Conservation (phyloP, 1,140 invertebrate species). For the Batillaria attramentaria region DNA sequence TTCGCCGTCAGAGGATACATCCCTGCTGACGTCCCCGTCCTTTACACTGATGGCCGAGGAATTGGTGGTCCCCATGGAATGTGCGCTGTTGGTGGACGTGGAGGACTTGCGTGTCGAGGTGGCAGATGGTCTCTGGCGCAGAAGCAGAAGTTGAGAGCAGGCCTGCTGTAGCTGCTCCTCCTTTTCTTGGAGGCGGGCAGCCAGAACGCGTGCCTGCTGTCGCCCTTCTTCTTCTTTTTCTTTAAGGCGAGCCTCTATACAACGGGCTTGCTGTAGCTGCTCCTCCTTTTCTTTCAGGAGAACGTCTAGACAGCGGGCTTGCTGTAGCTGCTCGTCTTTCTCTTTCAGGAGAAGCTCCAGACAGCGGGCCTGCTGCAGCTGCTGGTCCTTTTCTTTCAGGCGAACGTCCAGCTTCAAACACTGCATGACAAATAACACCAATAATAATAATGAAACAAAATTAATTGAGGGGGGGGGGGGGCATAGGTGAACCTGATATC, state of each 20-base stretch:
- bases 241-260: no score
- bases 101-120: background rate
- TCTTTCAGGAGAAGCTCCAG: background rate
- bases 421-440: no score
- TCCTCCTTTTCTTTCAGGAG: no score
- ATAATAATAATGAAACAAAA: no score
- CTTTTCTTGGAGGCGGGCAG: background rate
- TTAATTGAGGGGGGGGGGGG: no score
- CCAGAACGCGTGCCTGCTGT: no score
- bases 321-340: background rate
- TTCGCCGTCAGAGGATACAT: no score
- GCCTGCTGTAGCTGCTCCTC: conserved; percentile 1
- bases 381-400: background rate
- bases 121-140: background rate
- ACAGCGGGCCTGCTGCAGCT: conserved; percentile 1
- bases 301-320: background rate
- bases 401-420: background rate
- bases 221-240: no score
- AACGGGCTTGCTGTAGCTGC: conserved; percentile 3
- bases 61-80: no score
- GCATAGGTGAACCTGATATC: no score
- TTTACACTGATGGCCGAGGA: no score
- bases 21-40: no score
- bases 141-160: background rate
- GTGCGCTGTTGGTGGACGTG: background rate